Conservation (phyloP, 1,140 invertebrate species). For the Diorhabda sublineata region DNA sequence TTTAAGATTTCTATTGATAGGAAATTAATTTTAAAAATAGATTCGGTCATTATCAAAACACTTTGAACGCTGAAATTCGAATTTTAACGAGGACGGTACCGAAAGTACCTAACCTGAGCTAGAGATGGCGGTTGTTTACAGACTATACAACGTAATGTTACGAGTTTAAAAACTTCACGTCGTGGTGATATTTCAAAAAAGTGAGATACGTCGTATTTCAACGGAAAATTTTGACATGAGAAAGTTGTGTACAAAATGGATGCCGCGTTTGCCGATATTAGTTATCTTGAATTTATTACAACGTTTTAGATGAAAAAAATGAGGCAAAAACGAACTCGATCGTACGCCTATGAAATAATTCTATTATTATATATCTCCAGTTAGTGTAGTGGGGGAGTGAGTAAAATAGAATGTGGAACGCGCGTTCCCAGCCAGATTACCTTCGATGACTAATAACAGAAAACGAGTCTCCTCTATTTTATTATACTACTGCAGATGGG, state of each 20-base stretch:
- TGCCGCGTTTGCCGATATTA: neutral
- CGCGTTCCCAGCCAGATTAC: neutral
- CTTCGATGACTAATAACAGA: constrained; percentile 5
- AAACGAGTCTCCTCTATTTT: too few relatives aligned
- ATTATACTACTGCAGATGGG: too few relatives aligned
- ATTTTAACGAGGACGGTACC: too few relatives aligned
- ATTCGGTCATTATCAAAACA: too few relatives aligned
- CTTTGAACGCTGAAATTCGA: too few relatives aligned
- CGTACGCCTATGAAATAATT: constrained; percentile 1
- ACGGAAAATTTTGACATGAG: neutral
- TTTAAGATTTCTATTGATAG: too few relatives aligned
- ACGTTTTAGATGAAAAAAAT: neutral
- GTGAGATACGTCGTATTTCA: neutral
- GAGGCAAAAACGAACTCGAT: neutral
- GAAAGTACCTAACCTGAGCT: too few relatives aligned
- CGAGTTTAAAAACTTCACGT: neutral
- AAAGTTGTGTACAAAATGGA: too few relatives aligned
- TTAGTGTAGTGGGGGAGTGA: constrained; percentile 9
- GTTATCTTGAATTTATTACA: too few relatives aligned
- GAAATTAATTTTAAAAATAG: too few relatives aligned
- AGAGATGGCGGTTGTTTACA: too few relatives aligned
- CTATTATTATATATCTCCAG: constrained; percentile 12
- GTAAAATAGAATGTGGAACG: constrained; percentile 17
- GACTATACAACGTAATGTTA: neutral
- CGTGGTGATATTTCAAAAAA: neutral